A percentile compares a stretch with the other conserved stretches of the same genome.
Conservation (phyloP, 2,113 vertebrate species). For the Scolopax mira region DNA sequence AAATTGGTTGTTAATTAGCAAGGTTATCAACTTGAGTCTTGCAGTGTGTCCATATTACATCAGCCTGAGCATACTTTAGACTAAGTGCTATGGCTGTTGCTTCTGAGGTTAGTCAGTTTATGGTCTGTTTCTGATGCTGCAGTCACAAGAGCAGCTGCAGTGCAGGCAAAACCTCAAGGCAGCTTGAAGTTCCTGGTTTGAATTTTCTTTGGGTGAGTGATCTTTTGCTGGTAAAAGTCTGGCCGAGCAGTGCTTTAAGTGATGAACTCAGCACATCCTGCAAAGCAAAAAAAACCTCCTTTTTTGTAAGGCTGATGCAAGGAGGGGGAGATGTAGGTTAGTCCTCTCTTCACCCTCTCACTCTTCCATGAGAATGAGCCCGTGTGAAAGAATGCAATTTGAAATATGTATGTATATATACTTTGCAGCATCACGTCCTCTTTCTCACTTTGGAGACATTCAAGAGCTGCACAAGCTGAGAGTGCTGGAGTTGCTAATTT, state of each 20-base stretch:
- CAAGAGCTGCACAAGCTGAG: background rate
- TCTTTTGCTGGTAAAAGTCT: background rate
- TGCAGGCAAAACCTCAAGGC: background rate
- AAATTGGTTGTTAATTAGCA: background rate
- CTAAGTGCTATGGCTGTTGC: background rate
- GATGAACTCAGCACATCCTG: background rate
- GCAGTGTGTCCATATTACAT: background rate
- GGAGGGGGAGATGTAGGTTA: background rate
- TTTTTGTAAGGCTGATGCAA: background rate
- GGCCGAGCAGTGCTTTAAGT: background rate
- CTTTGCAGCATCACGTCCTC: background rate
- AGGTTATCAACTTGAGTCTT: background rate
- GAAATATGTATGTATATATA: background rate
- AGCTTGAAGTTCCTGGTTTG: background rate
- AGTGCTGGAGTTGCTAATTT: background rate
- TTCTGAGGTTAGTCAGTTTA: background rate
- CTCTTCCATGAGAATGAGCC: background rate
- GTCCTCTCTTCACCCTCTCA: background rate
- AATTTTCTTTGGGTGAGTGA: background rate
- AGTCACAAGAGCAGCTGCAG: constrained; percentile 16
- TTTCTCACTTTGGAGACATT: background rate
- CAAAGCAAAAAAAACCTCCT: background rate
- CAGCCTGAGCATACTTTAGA: background rate
- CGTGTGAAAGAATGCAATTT: background rate
- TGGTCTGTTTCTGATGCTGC: background rate